Evolutionary conservation across 2,797 vertebrate genomes (phyloP), one percentile per base, ranked within the genome.

Genomic region (Centropyge bicolor): DNA sequence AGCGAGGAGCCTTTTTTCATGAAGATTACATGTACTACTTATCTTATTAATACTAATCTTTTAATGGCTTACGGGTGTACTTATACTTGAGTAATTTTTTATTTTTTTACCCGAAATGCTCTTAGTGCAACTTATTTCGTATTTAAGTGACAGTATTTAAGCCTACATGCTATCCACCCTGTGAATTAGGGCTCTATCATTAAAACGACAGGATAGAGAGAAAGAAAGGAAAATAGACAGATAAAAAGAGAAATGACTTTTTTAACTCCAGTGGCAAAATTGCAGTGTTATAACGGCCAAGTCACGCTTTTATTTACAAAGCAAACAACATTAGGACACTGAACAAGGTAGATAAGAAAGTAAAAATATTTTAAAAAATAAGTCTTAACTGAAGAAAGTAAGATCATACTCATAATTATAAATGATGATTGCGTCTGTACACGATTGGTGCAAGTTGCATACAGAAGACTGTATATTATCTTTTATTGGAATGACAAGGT

Each of bases 151-250:
- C 22, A 24, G 14, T 17, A 31, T 31, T 31, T 31, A 31, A 55
- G 52, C 27, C 27, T 56, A 4, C 9, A 8, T 56, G 54, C 24
- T 4, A 16, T 19, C n/a, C 7, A 27, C n/a, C 5, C n/a, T 14
- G 45, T 20, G 10, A 38, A 20, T 66, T 16, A 46, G 45, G 14
- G 45, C 45, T 46, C 27, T 46, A 14, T 49, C 48, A 31, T 22
- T 14, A 16, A 16, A 13, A 0, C 1, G 16, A 19, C 0, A n/a
- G 16, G 6, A 13, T 2, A 8, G 9, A 40, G 0, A 8, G 24
- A 43, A 7, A 8, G 19, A 62, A 9, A 55, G 13, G 31, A 3
- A 31, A 17, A 55, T 6, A 55, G 6, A 55, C 6, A 55, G 11
- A 41, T 41, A 41, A 10, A 17, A 36, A 67, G n/a, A 59, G 20